A percentile compares a stretch with the other conserved stretches of the same genome.
phyloP scores from a whole-genome alignment of 2,888 invertebrate species.

The Lepidocyrtoides sp. region DNA sequence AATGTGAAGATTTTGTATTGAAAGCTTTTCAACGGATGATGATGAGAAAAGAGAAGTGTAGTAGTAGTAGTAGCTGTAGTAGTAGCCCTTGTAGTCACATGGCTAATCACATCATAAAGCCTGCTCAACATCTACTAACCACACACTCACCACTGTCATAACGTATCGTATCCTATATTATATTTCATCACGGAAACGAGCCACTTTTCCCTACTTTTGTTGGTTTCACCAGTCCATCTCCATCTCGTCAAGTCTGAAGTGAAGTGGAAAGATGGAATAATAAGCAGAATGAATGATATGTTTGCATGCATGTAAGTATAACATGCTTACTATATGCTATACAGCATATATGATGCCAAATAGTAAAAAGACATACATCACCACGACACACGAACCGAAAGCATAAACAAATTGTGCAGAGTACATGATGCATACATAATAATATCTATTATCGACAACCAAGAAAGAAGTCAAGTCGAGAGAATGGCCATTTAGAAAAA shows the following conservation, averaged over 20 bases:
- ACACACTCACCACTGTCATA: not conserved
- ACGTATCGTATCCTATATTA: constrained; percentile 2
- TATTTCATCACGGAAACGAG: not conserved
- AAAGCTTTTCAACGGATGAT: too few species aligned
- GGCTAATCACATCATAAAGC: constrained; percentile 43
- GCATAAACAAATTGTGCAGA: constrained; percentile 30
- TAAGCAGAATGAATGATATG: not conserved
- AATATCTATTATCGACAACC: constrained; percentile 48
- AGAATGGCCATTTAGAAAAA: constrained; percentile 37
- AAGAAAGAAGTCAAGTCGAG: constrained; percentile 22
- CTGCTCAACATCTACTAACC: constrained; percentile 36
- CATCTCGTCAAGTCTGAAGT: constrained; percentile 18
- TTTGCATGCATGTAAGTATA: not conserved
- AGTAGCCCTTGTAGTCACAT: constrained; percentile 20
- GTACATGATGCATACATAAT: constrained; percentile 61
- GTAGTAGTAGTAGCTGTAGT: constrained; percentile 50
- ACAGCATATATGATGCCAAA: not conserved
- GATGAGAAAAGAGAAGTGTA: constrained; percentile 47
- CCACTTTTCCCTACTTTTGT: not conserved
- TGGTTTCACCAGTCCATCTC: constrained; percentile 33
- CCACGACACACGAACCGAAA: constrained; percentile 17
- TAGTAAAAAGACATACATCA: not conserved
- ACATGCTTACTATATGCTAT: too few species aligned
- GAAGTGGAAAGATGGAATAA: constrained; percentile 60
- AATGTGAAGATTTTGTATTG: too few species aligned